Conservation (phyloP, 2,888 invertebrate species). For the Sussaba pulchella region DNA sequence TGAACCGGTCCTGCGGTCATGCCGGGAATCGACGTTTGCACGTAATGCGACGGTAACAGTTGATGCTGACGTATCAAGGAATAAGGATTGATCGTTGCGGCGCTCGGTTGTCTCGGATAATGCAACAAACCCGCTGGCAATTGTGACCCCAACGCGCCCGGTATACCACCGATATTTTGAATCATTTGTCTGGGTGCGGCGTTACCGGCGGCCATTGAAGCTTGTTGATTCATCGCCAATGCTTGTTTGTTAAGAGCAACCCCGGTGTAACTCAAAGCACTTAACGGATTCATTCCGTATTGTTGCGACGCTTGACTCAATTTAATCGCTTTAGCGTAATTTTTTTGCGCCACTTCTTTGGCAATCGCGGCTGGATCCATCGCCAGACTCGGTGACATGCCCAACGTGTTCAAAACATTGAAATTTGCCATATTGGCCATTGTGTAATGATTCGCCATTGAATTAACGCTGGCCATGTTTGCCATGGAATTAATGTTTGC, state of each 20-base stretch:
- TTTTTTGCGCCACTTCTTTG: conserved; percentile 93
- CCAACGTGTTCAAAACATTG: conserved; percentile 76
- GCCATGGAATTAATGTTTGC: conserved; percentile 72
- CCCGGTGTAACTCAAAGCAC: conserved; percentile 89
- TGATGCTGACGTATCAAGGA: conserved; percentile 84
- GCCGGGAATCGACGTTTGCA: conserved; percentile 76
- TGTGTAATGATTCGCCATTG: conserved; percentile 74
- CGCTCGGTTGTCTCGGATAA: conserved; percentile 79
- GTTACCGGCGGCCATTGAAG: conserved; percentile 76
- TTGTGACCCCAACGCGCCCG: conserved; percentile 74
- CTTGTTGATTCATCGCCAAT: conserved; percentile 77
- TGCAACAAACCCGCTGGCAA: conserved; percentile 82
- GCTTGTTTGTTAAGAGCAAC: conserved; percentile 89
- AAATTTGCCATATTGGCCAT: conserved; percentile 79
- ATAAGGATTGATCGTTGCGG: conserved; percentile 84
- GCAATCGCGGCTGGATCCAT: conserved; percentile 89
- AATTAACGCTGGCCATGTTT: conserved; percentile 72
- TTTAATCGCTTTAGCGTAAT: conserved; percentile 91
- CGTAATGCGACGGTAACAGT: conserved; percentile 78
- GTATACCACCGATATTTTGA: conserved; percentile 75
- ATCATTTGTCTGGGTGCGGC: conserved; percentile 74
- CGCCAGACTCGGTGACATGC: conserved; percentile 69
- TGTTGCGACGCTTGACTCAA: conserved; percentile 85
- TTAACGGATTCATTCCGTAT: conserved; percentile 85
- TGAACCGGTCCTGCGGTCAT: conserved; percentile 75